Evolutionary conservation across 2,888 invertebrate species (phyloP), one percentile per base, ranked within the genome.

Genomic region (Branchellion lobata): DNA sequence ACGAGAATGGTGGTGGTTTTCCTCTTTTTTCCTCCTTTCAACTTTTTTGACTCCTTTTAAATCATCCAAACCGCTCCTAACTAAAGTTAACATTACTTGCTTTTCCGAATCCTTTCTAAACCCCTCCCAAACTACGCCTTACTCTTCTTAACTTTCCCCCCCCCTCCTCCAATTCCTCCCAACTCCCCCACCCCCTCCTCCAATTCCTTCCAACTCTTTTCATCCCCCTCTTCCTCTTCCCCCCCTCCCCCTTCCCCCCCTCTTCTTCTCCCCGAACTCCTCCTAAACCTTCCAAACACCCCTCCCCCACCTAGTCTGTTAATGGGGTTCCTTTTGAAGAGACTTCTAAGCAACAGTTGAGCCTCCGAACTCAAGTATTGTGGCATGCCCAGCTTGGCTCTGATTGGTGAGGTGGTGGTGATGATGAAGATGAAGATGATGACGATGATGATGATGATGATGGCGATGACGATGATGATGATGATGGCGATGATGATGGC

Each of bases 341-440:
- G 90, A 3, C 94, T 95, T 83, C 99, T 90, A 40, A 99, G 90
- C 83, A 99, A 89, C 69, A 94, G 93, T 88, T 99, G 98, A 0
- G 98, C 98, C 88, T 98, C 97, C 79, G 93, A 91, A 84, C 95
- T 96, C 74, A 99, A 90, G 89, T 97, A 96, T 83, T 94, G 93
- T 0, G 99, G 99, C 99, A 99, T 99, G 73, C 95, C 94, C 77
- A 99, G 89, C 90, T 99, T 99, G 1, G 98, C 96, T 84, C 90
- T 90, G 85, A 71, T 85, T 3, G 65, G 29, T 27, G 65, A 21
- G 29, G 5, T 3, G 29, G 65, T 27, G 29, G 65, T 3, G 36
- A 29, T 11, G 27, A 71, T 11, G 36, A 29, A 68, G 71, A 71
- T 34, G 71, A 71, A 18, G 31, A 71, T 14, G 71, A 71, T 71